phyloP scores from a whole-genome alignment of 92 coral and sea anemone species.

The Umimayanthus chanpuru region DNA sequence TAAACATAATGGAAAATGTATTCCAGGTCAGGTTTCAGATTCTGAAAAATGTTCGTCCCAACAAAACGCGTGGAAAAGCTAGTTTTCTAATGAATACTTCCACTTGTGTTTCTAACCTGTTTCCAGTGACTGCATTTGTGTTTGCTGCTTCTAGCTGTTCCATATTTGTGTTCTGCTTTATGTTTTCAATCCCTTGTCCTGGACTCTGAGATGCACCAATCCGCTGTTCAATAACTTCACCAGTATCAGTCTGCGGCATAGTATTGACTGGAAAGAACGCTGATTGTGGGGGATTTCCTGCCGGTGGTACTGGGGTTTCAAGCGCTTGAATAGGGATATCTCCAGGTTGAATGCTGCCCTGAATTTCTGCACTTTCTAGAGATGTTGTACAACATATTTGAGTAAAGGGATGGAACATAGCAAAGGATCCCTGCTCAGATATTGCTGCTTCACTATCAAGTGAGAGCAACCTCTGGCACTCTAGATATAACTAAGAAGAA shows the following conservation, averaged over 20 bases:
- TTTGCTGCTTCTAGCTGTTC: not conserved
- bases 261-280: not conserved
- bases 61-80: too few species aligned
- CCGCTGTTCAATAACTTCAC: not conserved
- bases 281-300: not conserved
- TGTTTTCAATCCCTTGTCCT: not conserved
- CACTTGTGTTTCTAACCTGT: not conserved
- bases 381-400: not conserved
- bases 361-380: conserved; percentile 20
- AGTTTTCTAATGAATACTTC: not conserved
- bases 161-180: not conserved
- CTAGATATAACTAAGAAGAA: too few species aligned
- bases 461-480: not conserved
- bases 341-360: conserved; percentile 38
- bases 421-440: not conserved
- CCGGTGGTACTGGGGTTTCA: not conserved
- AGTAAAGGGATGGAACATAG: not conserved
- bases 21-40: too few species aligned
- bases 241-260: not conserved
- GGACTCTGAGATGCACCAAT: not conserved
- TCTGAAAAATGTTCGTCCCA: too few species aligned
- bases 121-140: not conserved
- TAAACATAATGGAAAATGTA: too few species aligned
- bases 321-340: not conserved
- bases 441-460: not conserved